Evolutionary conservation across 2,797 vertebrate species (phyloP), one percentile per base, ranked within the genome.

Genomic region (Tangara arthus): DNA sequence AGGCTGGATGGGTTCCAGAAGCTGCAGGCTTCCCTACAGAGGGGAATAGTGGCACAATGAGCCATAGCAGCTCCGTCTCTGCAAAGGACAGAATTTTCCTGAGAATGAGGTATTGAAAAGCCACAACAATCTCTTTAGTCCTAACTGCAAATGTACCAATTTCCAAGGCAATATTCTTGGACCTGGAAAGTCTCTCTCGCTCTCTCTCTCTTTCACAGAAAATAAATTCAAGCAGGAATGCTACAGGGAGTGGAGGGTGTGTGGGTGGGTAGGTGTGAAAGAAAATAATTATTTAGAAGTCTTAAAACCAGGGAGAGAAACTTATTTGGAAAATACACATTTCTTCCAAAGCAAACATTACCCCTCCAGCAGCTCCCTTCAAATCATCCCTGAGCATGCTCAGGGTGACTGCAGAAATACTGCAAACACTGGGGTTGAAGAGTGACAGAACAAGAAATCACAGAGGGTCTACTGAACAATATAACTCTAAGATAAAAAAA

Each of bases 131-230:
- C 82, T 88, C 82, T 93, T 91, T 63, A 92, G 70, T 49, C 63
- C 56, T 63, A 88, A 79, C 87, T 70, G 63, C 72, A 93, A 93
- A 94, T 87, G 80, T 96, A 73, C 56, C 77, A 57, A 91, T 95
- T 96, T 93, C 63, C 60, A 79, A 91, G 44, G 87, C 85, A 91
- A 93, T 94, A 93, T 80, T 90, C 72, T 92, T 76, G 70, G 76
- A 88, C 46, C 44, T 90, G 63, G 50, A 84, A 94, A 64, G 44
- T 72, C 53, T 85, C 42, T 87, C 49, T 66, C 49, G 63, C 23
- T 81, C 49, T 66, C 49, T 66, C 23, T 81, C n/a, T 26, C 27
- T 88, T 73, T 87, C 79, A 83, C 9, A 86, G 52, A 79, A 94
- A 92, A 96, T 82, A 76, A 89, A 91, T 93, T 86, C 66, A 90